Base-by-base conservation (phyloP, 2,113 vertebrate genomes). In the Falcunculus frontatus region DNA sequence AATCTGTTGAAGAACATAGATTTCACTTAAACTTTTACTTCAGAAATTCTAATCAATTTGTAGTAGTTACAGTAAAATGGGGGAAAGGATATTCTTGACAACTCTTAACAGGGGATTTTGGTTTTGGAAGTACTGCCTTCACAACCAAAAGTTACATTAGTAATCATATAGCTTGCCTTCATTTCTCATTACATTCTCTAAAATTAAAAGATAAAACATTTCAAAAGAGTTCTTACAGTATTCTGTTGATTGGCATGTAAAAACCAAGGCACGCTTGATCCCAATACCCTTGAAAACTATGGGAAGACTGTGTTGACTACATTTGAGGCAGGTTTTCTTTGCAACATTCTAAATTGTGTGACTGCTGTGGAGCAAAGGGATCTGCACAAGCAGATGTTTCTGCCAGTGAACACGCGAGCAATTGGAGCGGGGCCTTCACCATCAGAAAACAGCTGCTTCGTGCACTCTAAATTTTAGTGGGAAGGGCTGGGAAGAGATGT, bases 321-420 rank as follows among this genome's bases (percentile, higher is more conserved):
- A 22, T 26, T 27, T 37, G 59, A 42, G 56, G 75, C 78, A 64
- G 39, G 18, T 75, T 94, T 88, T 88, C 67, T 56, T 46, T 3
- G 4, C 12, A 49, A 11, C 13, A 6, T 18, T 12, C 25, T 46
- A 9, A 74, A 69, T 14, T 35, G 30, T 7, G 26, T 74, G 57
- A 44, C 20, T 73, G 16, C 5, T 26, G 32, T 39, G 22, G 70
- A 80, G 35, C 47, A 52, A 65, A 63, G 35, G 42, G n/a, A 27
- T 70, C 62, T 85, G 82, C 62, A 42, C 26, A 57, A 84, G 65
- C n/a, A 23, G 69, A 7, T 35, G 11, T 22, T 56, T 46, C 44
- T 3, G 1, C 42, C 41, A n/a, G 39, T 1, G 5, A 16, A 26
- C 32, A 2, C 5, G 3, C 47, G n/a, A 6, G 64, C 42, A 25